Conservation (phyloP, 1,140 invertebrate species). For the Caenorhabditis briggsae region DNA sequence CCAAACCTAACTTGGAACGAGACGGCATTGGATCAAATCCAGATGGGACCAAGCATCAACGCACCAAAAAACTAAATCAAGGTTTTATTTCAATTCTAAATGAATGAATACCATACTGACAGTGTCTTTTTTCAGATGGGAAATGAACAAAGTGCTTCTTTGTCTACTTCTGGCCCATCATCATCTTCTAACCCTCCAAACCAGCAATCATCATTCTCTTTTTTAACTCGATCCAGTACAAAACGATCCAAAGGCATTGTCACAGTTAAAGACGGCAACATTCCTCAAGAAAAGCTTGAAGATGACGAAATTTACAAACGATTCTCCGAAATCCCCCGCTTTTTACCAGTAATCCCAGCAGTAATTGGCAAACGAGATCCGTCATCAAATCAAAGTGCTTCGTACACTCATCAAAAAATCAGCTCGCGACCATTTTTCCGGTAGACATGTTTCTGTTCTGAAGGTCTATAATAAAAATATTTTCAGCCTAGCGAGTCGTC, state of each 20-base stretch:
- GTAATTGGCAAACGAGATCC: constrained; percentile 46
- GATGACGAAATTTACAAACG: constrained; percentile 53
- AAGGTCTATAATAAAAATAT: not conserved
- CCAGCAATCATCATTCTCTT: constrained; percentile 40
- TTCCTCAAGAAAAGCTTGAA: constrained; percentile 40
- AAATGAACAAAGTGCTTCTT: constrained; percentile 41
- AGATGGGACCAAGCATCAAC: constrained; percentile 35
- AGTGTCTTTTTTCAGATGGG: constrained; percentile 16
- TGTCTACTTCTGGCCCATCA: not conserved
- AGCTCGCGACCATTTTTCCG: constrained; percentile 29
- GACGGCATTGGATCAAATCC: constrained; percentile 25
- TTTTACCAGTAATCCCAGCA: constrained; percentile 40
- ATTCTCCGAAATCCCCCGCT: constrained; percentile 49
- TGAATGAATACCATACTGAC: not conserved
- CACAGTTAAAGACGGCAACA: constrained; percentile 44
- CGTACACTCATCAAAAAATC: constrained; percentile 45
- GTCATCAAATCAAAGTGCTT: constrained; percentile 19
- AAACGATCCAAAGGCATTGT: constrained; percentile 54
- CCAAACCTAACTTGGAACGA: constrained; percentile 19
- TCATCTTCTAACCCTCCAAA: constrained; percentile 19
- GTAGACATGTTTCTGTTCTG: not conserved
- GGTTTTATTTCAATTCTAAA: not conserved
- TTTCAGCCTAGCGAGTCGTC: constrained; percentile 17
- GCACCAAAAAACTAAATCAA: constrained; percentile 34
- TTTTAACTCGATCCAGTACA: constrained; percentile 36